A percentile compares a stretch with the other conserved stretches of the same genome.
phyloP scores from a whole-genome alignment of 1,140 invertebrate species.

The Tenebrio molitor region DNA sequence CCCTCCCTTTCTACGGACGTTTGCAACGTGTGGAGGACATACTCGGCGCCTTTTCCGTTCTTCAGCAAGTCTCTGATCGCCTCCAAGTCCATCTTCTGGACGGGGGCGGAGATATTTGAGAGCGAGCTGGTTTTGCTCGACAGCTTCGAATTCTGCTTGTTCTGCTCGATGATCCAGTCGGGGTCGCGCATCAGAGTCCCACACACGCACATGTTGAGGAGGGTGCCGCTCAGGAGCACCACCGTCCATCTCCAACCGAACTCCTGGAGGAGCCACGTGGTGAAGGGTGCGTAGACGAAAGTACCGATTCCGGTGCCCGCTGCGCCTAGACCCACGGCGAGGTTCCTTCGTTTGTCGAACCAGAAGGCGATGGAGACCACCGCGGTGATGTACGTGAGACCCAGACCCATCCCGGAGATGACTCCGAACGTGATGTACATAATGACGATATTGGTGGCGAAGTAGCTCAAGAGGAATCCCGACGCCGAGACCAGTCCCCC shows the following conservation, averaged over 20 bases:
- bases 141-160: constrained; percentile 54
- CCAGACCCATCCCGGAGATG: constrained; percentile 87
- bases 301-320: constrained; percentile 90
- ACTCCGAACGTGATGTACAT: constrained; percentile 90
- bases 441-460: constrained; percentile 79
- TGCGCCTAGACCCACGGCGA: constrained; percentile 93
- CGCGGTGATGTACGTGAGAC: constrained; percentile 90
- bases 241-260: constrained; percentile 92
- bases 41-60: constrained; percentile 76
- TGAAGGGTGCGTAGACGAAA: constrained; percentile 88
- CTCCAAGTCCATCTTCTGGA: constrained; percentile 66
- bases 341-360: constrained; percentile 92
- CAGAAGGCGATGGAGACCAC: constrained; percentile 96
- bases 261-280: constrained; percentile 79
- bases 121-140: constrained; percentile 58
- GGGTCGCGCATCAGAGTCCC: constrained; percentile 90
- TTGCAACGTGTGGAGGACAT: constrained; percentile 75
- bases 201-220: constrained; percentile 88
- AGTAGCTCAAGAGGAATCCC: constrained; percentile 86
- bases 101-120: constrained; percentile 65
- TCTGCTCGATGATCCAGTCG: constrained; percentile 79
- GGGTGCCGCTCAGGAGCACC: constrained; percentile 72
- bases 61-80: constrained; percentile 77
- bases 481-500: constrained; percentile 82
- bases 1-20: constrained; percentile 68